Evolutionary conservation across 2,888 invertebrate genomes (phyloP).

Genomic region (Rhagophthalmus giganteus): DNA sequence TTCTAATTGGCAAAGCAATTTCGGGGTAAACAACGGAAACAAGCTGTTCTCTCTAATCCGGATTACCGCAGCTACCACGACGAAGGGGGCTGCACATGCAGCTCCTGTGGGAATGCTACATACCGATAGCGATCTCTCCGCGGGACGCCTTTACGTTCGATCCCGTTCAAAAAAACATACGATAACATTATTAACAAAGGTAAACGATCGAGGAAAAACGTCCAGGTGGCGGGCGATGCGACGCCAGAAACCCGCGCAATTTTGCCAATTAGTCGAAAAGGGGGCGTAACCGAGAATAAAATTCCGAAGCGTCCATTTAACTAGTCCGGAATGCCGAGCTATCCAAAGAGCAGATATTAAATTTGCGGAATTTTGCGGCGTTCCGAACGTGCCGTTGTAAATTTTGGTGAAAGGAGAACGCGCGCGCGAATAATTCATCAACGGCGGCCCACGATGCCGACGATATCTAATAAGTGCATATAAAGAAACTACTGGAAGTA

Average conservation of each 20-base stretch:
- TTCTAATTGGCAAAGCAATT: constrained; percentile 21
- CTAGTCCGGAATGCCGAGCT: constrained; percentile 35
- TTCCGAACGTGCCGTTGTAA: constrained; percentile 38
- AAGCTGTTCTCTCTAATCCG: constrained; percentile 35
- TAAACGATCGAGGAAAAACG: constrained; percentile 1
- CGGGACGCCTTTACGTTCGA: constrained; percentile 16
- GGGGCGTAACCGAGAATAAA: constrained; percentile 25
- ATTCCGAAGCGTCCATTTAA: constrained; percentile 37
- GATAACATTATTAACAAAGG: constrained; percentile 6
- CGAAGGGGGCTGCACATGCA: constrained; percentile 27
- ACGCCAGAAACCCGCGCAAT: no score
- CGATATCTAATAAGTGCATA: no score
- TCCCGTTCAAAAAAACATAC: constrained; percentile 1
- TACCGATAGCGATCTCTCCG: constrained; percentile 24
- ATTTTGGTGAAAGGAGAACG: constrained; percentile 36
- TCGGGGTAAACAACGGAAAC: constrained; percentile 25
- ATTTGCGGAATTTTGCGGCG: constrained; percentile 62
- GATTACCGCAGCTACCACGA: constrained; percentile 33
- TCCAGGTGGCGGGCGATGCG: background rate
- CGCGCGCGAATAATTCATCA: constrained; percentile 23
- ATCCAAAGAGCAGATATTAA: constrained; percentile 56
- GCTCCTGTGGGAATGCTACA: constrained; percentile 34
- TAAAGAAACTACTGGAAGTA: no score
- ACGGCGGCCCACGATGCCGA: no score
- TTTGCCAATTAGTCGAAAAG: background rate